Evolutionary conservation across 2,113 vertebrate species (phyloP).

Genomic region (Pelusios castaneus): DNA sequence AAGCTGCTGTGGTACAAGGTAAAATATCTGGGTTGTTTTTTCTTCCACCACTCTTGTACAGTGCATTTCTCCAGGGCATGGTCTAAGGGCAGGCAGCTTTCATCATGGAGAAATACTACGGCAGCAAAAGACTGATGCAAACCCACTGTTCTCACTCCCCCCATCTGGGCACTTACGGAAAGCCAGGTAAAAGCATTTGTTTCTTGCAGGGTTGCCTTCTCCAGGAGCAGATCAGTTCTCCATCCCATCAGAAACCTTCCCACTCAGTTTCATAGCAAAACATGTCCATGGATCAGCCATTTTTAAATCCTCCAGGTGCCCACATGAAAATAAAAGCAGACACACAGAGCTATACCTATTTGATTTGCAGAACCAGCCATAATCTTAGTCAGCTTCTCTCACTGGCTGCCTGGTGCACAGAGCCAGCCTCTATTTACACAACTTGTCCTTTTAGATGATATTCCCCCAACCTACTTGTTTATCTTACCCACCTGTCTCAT

Average conservation of each 20-base stretch:
- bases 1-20: neutral
- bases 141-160: neutral
- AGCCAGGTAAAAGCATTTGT: conserved; percentile 3
- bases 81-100: neutral
- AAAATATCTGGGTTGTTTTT: accelerated
- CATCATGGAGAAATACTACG: neutral
- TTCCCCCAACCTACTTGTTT: neutral
- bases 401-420: neutral
- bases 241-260: neutral
- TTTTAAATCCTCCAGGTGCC: neutral
- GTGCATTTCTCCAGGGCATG: neutral
- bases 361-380: neutral
- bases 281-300: neutral
- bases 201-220: neutral
- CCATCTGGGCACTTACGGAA: neutral
- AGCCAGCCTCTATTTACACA: neutral
- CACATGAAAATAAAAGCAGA: neutral
- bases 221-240: neutral
- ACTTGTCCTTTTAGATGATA: neutral
- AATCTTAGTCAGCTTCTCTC: neutral
- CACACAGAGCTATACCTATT: neutral
- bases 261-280: neutral
- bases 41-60: neutral
- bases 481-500: neutral
- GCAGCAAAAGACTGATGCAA: neutral